These are phyloP conservation scores for Stenopsyche tienmushanensis DNA, from an alignment of 1,140 invertebrate species.

Conservation along the genomic window DNA sequence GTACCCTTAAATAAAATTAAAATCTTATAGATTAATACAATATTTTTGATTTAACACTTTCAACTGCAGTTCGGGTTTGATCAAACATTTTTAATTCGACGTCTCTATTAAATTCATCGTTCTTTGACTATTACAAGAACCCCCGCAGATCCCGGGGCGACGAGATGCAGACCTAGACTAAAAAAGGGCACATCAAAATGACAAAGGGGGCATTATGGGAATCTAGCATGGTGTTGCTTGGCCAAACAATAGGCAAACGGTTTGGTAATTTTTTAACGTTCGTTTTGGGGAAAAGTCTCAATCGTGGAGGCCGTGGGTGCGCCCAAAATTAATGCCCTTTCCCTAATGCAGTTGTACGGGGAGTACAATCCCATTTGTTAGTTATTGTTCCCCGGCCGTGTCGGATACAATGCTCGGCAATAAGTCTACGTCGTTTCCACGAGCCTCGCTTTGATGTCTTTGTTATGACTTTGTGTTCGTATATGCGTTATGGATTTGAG, in stretches of 20 bases:
- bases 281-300: conserved; percentile 38
- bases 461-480: conserved; percentile 41
- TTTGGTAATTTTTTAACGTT: conserved; percentile 17
- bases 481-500: conserved; percentile 34
- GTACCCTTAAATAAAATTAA: too few species aligned
- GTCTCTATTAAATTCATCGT: too few species aligned
- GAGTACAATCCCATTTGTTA: conserved; percentile 33
- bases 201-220: conserved; percentile 21
- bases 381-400: conserved; percentile 37
- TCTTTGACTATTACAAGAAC: background rate
- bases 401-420: conserved; percentile 39
- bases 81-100: too few species aligned
- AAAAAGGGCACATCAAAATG: background rate
- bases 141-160: too few species aligned
- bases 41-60: too few species aligned
- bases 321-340: conserved; percentile 32
- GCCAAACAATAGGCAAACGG: conserved; percentile 3
- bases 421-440: conserved; percentile 38
- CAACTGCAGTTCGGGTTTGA: too few species aligned
- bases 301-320: conserved; percentile 34
- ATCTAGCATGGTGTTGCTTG: background rate
- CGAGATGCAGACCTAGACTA: background rate
- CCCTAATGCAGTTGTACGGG: conserved; percentile 33
- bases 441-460: conserved; percentile 40
- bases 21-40: too few species aligned